phyloP scores from a whole-genome alignment of 2,113 vertebrate genomes.

The Tauraco erythrolophus region DNA sequence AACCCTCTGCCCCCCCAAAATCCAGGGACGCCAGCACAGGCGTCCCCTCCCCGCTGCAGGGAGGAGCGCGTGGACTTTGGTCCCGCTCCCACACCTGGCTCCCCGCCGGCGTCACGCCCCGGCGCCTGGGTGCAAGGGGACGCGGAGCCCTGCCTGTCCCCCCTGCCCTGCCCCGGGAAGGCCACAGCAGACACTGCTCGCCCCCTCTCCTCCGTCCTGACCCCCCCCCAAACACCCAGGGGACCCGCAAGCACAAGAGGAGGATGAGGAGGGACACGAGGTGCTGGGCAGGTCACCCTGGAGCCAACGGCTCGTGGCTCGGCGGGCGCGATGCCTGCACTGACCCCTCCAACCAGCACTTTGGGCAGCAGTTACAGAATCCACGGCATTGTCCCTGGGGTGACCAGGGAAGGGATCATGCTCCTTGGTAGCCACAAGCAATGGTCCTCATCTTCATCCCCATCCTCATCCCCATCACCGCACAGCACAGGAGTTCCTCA shows the following conservation, averaged over 20 bases:
- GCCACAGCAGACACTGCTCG: not conserved
- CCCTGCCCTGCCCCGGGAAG: not conserved
- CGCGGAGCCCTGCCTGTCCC: not conserved
- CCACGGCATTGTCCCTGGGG: fast-evolving
- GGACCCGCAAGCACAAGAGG: not conserved
- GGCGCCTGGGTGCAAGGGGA: not conserved
- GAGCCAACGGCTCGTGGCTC: not conserved
- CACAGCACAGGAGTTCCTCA: not conserved
- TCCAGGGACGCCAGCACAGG: fast-evolving
- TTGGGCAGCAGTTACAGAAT: not conserved
- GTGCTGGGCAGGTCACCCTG: fast-evolving
- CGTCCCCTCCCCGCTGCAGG: not conserved
- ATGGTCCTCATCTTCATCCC: too few relatives aligned
- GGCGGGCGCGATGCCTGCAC: fast-evolving
- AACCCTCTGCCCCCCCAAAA: not conserved
- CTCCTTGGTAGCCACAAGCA: not conserved
- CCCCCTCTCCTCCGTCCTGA: not conserved
- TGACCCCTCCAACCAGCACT: fast-evolving
- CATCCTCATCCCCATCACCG: not conserved
- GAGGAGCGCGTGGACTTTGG: not conserved
- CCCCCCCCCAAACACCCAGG: not conserved
- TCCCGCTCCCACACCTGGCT: not conserved
- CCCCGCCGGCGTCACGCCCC: not conserved
- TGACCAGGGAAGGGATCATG: fast-evolving
- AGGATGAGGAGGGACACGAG: not conserved